phyloP scores from a whole-genome alignment of 2,113 vertebrate genomes.

The Archilochus colubris region DNA sequence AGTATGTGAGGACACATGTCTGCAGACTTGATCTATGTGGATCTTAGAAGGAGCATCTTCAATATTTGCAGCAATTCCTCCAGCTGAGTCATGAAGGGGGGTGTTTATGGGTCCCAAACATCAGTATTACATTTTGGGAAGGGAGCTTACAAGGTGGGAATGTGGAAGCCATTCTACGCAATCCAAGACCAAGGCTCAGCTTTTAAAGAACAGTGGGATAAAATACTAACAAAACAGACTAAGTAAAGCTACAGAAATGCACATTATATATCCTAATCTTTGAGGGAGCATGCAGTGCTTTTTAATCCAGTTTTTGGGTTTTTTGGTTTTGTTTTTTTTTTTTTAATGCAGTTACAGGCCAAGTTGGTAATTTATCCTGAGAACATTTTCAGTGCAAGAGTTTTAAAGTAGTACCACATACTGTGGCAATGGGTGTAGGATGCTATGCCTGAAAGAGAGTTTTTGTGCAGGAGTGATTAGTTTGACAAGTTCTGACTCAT shows the following conservation, averaged over 20 bases:
- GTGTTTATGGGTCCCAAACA: background rate
- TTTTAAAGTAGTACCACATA: background rate
- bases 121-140: background rate
- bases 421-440: background rate
- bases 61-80: background rate
- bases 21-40: background rate
- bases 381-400: background rate
- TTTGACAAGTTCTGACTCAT: constrained; percentile 14
- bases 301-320: background rate
- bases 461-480: background rate
- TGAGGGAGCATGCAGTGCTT: background rate
- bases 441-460: background rate
- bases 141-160: background rate
- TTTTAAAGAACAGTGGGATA: background rate
- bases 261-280: background rate
- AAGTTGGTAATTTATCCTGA: background rate
- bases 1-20: background rate
- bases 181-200: background rate
- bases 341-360: background rate
- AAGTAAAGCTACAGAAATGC: background rate
- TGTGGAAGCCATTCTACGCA: background rate
- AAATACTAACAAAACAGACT: background rate
- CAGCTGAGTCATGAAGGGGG: background rate
- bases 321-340: too few relatives aligned
- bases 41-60: background rate